Conservation (phyloP, 1,140 invertebrate species). For the Eumaeus atala region DNA sequence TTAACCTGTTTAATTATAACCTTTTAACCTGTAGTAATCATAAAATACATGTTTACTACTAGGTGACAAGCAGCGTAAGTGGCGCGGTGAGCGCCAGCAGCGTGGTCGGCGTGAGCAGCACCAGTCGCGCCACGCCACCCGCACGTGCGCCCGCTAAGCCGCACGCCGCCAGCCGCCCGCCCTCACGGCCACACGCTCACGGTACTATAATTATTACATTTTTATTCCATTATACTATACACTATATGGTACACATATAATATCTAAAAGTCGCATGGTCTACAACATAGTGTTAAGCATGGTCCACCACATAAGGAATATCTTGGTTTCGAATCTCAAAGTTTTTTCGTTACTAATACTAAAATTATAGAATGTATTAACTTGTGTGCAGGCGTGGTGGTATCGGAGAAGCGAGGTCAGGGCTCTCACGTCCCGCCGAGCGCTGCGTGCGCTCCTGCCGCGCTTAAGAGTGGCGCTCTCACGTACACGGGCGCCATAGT, state of each 20-base stretch:
- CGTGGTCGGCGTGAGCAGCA: slow-evolving; percentile 17
- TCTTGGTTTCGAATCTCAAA: too few species aligned
- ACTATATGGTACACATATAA: too few species aligned
- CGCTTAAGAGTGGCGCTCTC: slow-evolving; percentile 29
- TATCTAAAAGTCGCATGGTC: too few species aligned
- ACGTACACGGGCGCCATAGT: slow-evolving; percentile 61
- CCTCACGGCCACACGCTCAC: slow-evolving; percentile 56
- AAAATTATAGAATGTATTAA: too few species aligned
- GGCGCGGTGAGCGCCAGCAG: slow-evolving; percentile 19
- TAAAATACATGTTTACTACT: neutral
- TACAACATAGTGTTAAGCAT: too few species aligned
- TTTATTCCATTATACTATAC: too few species aligned
- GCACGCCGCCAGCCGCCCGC: slow-evolving; percentile 46
- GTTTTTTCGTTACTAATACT: too few species aligned
- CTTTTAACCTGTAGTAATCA: neutral
- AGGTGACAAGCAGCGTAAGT: slow-evolving; percentile 62
- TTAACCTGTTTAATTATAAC: neutral
- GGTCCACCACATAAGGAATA: too few species aligned
- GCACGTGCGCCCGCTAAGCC: slow-evolving; percentile 45
- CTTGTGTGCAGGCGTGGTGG: slow-evolving; percentile 16
- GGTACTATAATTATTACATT: slow-evolving; percentile 41
- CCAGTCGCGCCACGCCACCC: slow-evolving; percentile 41
- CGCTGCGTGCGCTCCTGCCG: slow-evolving; percentile 28
- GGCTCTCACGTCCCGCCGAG: slow-evolving; percentile 9
- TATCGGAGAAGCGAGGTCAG: slow-evolving; percentile 45